Evolutionary conservation across 2,113 vertebrate genomes (phyloP).

Genomic region (Phalacrocorax aristotelis): DNA sequence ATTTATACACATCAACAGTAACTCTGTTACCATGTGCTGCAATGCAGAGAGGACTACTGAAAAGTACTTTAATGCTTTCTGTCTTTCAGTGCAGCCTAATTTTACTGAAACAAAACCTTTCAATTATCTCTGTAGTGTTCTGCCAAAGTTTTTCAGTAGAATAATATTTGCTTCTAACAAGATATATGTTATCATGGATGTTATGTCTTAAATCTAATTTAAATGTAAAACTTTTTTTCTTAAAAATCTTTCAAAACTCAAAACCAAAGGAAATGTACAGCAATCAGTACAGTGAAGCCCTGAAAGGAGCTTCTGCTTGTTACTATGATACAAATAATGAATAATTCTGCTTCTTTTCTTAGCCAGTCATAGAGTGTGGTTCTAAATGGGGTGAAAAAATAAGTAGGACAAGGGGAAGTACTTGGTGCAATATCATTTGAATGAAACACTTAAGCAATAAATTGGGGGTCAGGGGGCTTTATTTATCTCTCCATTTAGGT

Average conservation of each 20-base stretch:
- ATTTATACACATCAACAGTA: neutral
- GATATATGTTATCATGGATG: neutral
- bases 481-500: slow-evolving; percentile 1
- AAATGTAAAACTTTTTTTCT: neutral
- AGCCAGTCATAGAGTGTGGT: neutral
- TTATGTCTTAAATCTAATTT: neutral
- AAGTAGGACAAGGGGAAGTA: neutral
- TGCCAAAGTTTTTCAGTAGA: neutral
- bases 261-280: neutral
- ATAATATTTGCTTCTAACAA: neutral
- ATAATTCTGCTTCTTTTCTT: neutral
- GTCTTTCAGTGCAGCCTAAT: neutral
- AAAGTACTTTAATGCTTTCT: neutral
- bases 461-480: neutral
- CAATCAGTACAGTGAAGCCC: neutral
- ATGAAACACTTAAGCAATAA: neutral
- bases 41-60: neutral
- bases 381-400: neutral
- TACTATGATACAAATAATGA: neutral
- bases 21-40: neutral
- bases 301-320: neutral
- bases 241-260: neutral
- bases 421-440: neutral
- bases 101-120: neutral
- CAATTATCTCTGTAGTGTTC: neutral